phyloP scores from a whole-genome alignment of 2,888 invertebrate genomes.

The Luperina testacea region DNA sequence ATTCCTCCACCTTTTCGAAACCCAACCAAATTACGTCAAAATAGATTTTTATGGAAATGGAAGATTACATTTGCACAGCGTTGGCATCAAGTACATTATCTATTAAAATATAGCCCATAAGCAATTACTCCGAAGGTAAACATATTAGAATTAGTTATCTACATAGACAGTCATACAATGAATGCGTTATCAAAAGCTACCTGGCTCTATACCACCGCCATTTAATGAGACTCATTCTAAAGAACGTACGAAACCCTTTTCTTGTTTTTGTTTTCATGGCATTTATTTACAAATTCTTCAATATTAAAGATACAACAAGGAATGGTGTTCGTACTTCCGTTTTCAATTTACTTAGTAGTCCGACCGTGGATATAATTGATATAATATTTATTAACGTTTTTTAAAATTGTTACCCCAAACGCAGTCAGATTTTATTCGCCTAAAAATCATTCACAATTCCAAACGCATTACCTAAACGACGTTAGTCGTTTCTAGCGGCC shows the following conservation, averaged over 20 bases:
- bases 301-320: conserved; percentile 19
- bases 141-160: conserved; percentile 48
- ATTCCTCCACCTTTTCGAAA: conserved; percentile 21
- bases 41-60: conserved; percentile 52
- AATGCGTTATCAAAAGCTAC: conserved; percentile 73
- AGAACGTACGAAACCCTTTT: conserved; percentile 44
- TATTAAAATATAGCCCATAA: conserved; percentile 57
- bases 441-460: background rate
- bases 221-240: conserved; percentile 54
- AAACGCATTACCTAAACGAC: background rate
- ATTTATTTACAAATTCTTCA: conserved; percentile 51
- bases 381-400: background rate
- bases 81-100: conserved; percentile 55
- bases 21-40: conserved; percentile 41
- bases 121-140: conserved; percentile 45
- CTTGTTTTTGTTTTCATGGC: conserved; percentile 28
- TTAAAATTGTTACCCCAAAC: background rate
- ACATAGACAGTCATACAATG: conserved; percentile 53
- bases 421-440: background rate
- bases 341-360: conserved; percentile 39
- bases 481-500: background rate
- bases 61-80: conserved; percentile 59
- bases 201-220: conserved; percentile 57
- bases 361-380: conserved; percentile 60
- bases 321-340: conserved; percentile 43